Percentiles rank a stretch among this genome's conserved stretches.
These are phyloP conservation scores for Mythimna ferrago DNA, from an alignment of 2,888 invertebrate genomes.

Conservation along the genomic window DNA sequence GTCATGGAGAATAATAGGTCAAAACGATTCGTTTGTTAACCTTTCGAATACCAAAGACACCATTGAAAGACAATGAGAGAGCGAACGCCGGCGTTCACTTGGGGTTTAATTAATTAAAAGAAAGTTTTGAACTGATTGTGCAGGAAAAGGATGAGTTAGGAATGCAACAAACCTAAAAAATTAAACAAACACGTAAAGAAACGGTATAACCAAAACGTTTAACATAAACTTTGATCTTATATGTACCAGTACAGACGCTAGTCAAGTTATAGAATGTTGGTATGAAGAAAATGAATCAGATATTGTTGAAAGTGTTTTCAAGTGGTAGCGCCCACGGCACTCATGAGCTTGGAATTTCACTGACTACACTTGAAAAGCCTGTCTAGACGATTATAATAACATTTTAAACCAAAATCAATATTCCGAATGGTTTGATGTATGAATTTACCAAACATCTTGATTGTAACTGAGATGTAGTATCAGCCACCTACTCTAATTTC, in stretches of 20 bases:
- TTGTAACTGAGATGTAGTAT: background rate
- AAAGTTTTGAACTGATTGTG: too few relatives aligned
- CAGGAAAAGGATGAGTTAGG: too few relatives aligned
- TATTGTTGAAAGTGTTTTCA: slow-evolving; percentile 24
- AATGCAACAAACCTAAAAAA: too few relatives aligned
- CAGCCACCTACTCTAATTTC: too few relatives aligned
- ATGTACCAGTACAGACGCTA: background rate
- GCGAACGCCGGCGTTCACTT: too few relatives aligned
- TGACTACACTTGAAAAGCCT: slow-evolving; percentile 23
- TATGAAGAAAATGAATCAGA: slow-evolving; percentile 18
- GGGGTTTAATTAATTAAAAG: too few relatives aligned
- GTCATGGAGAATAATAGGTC: too few relatives aligned
- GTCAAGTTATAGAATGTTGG: background rate
- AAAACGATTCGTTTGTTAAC: too few relatives aligned
- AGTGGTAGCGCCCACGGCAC: slow-evolving; percentile 24
- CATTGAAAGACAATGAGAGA: too few relatives aligned
- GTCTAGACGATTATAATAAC: slow-evolving; percentile 43
- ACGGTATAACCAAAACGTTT: background rate
- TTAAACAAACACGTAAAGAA: too few relatives aligned
- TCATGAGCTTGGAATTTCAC: slow-evolving; percentile 10
- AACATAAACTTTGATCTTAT: background rate
- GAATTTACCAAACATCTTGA: slow-evolving; percentile 1
- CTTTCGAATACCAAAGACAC: too few relatives aligned
- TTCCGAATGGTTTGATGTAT: slow-evolving; percentile 6
- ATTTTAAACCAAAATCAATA: slow-evolving; percentile 29